Evolutionary conservation across 2,797 vertebrate species (phyloP).

Genomic region (Poecilia gillii): DNA sequence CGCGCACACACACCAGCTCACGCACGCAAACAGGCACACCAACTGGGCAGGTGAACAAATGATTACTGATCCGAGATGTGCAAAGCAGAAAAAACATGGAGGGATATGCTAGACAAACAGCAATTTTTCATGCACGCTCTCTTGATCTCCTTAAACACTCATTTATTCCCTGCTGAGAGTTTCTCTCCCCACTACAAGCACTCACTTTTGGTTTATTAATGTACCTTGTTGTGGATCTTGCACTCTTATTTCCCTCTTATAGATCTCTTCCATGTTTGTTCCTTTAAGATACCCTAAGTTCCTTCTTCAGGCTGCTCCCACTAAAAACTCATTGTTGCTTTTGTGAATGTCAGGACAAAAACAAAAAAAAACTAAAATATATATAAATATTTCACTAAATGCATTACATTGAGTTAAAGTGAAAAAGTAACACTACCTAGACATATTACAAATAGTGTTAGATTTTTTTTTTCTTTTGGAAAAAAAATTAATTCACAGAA

Average conservation of each 20-base stretch:
- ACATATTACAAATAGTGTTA: neutral
- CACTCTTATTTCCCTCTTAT: neutral
- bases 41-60: constrained; percentile 4
- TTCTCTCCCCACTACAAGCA: neutral
- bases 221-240: neutral
- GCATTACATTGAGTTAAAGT: neutral
- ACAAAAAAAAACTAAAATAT: too few relatives aligned
- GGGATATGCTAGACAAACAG: neutral
- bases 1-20: neutral
- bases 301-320: neutral
- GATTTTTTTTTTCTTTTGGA: neutral
- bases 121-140: neutral
- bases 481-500: neutral
- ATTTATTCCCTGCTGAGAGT: neutral
- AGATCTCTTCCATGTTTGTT: neutral
- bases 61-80: neutral
- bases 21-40: neutral
- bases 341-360: neutral
- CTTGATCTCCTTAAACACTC: neutral
- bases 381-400: neutral
- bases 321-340: neutral
- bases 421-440: neutral
- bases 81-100: neutral
- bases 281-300: neutral
- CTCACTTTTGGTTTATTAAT: neutral